A percentile compares a stretch with the other conserved stretches of the same genome.
These are phyloP conservation scores for Phthorimaea operculella DNA, from an alignment of 1,140 invertebrate species.

Conservation along the genomic window DNA sequence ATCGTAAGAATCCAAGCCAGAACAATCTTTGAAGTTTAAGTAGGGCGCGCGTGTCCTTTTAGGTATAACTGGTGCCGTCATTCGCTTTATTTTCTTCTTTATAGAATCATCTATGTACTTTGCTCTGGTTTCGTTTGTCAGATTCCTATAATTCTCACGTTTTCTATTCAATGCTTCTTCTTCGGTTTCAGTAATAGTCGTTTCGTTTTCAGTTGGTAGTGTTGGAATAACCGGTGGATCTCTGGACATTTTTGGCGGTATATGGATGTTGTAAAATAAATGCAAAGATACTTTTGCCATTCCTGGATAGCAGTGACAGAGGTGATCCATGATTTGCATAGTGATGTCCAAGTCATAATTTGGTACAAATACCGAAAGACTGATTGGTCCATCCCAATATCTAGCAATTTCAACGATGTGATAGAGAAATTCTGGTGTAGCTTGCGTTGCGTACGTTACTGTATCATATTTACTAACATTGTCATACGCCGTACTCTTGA, in stretches of 20 bases:
- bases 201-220: constrained; percentile 23
- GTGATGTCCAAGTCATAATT: constrained; percentile 73
- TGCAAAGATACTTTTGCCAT: constrained; percentile 80
- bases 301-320: constrained; percentile 72
- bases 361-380: constrained; percentile 78
- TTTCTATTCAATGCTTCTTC: constrained; percentile 35
- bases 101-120: constrained; percentile 48
- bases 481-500: constrained; percentile 52
- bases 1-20: constrained; percentile 40
- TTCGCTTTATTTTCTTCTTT: constrained; percentile 47
- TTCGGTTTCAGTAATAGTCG: constrained; percentile 30
- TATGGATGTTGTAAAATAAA: constrained; percentile 71
- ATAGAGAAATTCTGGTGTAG: constrained; percentile 78
- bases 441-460: constrained; percentile 79
- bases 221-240: constrained; percentile 9
- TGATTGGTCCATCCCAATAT: constrained; percentile 79
- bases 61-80: constrained; percentile 35
- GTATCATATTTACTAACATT: constrained; percentile 49
- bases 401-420: constrained; percentile 76
- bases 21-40: constrained; percentile 52
- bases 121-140: constrained; percentile 43
- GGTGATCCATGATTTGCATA: constrained; percentile 70
- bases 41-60: constrained; percentile 18
- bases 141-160: constrained; percentile 40
- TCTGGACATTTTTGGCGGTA: constrained; percentile 34